These are phyloP conservation scores for Lasius platythorax DNA, from an alignment of 2,888 invertebrate genomes.

Conservation along the genomic window DNA sequence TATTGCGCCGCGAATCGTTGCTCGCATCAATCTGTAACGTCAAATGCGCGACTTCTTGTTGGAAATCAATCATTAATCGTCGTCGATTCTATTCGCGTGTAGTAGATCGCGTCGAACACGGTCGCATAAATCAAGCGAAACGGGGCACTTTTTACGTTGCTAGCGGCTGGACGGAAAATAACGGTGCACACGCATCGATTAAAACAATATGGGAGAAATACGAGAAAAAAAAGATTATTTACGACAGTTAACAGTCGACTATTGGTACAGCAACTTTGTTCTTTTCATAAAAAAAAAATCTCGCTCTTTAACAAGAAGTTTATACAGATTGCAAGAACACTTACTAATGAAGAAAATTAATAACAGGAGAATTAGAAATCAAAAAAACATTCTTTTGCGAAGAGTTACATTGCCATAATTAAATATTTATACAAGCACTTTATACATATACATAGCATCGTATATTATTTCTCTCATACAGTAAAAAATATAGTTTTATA, in stretches of 20 bases:
- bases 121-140: conserved; percentile 51
- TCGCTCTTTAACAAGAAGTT: conserved; percentile 18
- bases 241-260: conserved; percentile 25
- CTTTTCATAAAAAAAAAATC: conserved; percentile 10
- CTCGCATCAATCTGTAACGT: conserved; percentile 35
- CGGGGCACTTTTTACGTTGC: conserved; percentile 39
- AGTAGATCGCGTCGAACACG: conserved; percentile 47
- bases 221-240: conserved; percentile 44
- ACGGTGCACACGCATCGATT: conserved; percentile 33
- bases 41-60: conserved; percentile 39
- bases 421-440: background rate
- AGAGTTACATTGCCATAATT: background rate
- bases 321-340: background rate
- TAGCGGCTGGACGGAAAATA: conserved; percentile 33
- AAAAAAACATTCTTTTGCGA: background rate
- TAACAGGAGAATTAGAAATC: background rate
- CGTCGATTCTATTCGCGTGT: conserved; percentile 46
- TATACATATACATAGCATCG: background rate
- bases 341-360: conserved; percentile 6
- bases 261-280: conserved; percentile 12
- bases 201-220: conserved; percentile 33
- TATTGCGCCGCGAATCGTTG: conserved; percentile 31
- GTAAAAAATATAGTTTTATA: conserved; percentile 29
- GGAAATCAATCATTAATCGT: conserved; percentile 52
- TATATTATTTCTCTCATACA: background rate